Base-by-base conservation (phyloP, 2,797 vertebrate genomes). In the Pantherophis vulpinus region DNA sequence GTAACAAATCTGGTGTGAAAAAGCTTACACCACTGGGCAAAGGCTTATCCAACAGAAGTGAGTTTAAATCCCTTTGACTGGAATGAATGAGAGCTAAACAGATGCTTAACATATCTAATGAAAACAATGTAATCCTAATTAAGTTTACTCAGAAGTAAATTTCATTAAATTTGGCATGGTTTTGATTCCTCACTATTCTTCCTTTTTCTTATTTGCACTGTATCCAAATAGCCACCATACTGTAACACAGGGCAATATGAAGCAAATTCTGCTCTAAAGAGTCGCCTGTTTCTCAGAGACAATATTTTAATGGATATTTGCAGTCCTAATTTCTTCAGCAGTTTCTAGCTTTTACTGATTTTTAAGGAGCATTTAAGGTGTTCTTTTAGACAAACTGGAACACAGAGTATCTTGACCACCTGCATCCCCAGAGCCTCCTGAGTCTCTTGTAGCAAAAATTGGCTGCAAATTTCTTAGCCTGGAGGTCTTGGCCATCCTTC, bases 301-400 rank as follows among this genome's bases (percentile, higher is more conserved):
- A 42, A 66, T 91, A 25, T 91, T 89, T 55, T 27, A 87, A 91
- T 37, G 90, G n/a, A 59, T 88, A 54, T 94, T 93, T 95, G 86
- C n/a, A 61, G 29, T 87, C 25, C 91, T 94, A 87, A 91, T 92
- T 5, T 61, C 0, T 4, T 91, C 90, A 58, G 63, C 37, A 91
- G 32, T 59, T 93, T 89, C 7, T 61, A 42, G 13, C 25, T 70
- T 61, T 86, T 88, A 32, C 66, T 93, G 83, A 91, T 87, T 93
- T 47, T 93, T 79, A 94, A 58, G 37, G 87, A 66, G 74, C 60
- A 18, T 59, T 94, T 87, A 90, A 14, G 93, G 59, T 92, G 55
- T 86, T 91, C 23, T 86, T 90, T 54, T 2, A 86, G 58, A 93
- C 89, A 89, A 94, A 92, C 58, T 61, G 27, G 29, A 86, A 90